phyloP scores from a whole-genome alignment of 2,113 vertebrate genomes.

The Turnix velox region DNA sequence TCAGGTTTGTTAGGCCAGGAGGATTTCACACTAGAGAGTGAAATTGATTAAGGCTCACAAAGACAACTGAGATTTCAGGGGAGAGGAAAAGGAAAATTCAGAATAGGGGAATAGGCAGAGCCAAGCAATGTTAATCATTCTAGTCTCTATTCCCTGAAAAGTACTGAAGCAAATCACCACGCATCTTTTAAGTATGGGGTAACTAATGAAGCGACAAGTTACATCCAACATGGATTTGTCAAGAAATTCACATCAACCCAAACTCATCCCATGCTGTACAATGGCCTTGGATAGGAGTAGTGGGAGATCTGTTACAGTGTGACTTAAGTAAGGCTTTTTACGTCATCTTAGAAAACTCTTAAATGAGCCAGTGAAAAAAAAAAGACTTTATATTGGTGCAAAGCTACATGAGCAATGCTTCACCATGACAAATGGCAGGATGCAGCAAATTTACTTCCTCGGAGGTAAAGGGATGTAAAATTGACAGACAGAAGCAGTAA shows the following conservation, averaged over 20 bases:
- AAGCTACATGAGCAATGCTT: neutral
- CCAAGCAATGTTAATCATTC: neutral
- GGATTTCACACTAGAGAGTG: neutral
- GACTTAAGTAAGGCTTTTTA: neutral
- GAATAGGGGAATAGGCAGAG: neutral
- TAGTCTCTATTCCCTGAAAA: neutral
- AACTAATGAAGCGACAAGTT: neutral
- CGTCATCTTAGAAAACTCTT: neutral
- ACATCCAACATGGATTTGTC: neutral
- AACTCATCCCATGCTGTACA: neutral
- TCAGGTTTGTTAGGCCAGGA: neutral
- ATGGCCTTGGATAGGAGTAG: neutral
- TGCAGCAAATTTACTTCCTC: neutral
- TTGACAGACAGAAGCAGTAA: too few species aligned
- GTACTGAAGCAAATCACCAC: conserved; percentile 1
- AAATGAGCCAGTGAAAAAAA: neutral
- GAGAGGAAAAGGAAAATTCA: neutral
- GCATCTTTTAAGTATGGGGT: neutral
- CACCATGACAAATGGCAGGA: neutral
- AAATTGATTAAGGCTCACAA: neutral
- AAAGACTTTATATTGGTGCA: neutral
- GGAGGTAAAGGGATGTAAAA: too few species aligned
- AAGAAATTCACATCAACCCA: neutral
- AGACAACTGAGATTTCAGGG: neutral
- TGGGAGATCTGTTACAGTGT: fast-evolving